A percentile compares a stretch with the other conserved stretches of the same genome.
These are phyloP conservation scores for Linyphia triangularis DNA, from an alignment of 2,888 invertebrate species.

Conservation along the genomic window DNA sequence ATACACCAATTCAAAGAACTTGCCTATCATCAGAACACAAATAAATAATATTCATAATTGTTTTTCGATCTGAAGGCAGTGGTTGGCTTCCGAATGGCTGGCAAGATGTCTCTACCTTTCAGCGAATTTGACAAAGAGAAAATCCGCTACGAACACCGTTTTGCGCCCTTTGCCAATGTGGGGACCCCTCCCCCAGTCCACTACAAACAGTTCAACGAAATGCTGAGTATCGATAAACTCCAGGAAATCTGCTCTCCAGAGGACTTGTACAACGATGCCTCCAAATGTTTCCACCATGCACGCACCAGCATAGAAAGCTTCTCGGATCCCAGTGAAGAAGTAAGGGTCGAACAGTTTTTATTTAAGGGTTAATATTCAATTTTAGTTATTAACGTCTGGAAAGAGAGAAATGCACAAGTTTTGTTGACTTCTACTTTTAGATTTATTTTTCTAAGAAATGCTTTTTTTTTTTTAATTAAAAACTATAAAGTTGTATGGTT, in stretches of 20 bases:
- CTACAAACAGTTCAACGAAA: slow-evolving; percentile 92
- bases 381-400: no score
- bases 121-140: slow-evolving; percentile 95
- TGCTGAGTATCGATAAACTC: slow-evolving; percentile 83
- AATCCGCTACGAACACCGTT: slow-evolving; percentile 95
- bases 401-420: no score
- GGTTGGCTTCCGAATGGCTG: slow-evolving; percentile 92
- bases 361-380: no score
- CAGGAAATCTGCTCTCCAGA: slow-evolving; percentile 79
- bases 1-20: no score
- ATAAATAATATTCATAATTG: no score
- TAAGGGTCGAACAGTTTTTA: no score
- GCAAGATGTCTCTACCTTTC: slow-evolving; percentile 89
- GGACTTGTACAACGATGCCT: slow-evolving; percentile 87
- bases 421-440: neutral
- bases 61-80: no score
- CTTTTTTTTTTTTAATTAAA: no score
- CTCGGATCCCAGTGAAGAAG: slow-evolving; percentile 89
- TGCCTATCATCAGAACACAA: no score
- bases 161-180: slow-evolving; percentile 92
- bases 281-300: slow-evolving; percentile 95
- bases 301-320: slow-evolving; percentile 91
- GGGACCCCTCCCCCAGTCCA: slow-evolving; percentile 94
- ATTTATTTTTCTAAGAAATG: neutral
- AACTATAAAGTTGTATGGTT: no score